These are phyloP conservation scores for Periophthalmus magnuspinnatus DNA, from an alignment of 2,797 vertebrate genomes.

Conservation along the genomic window DNA sequence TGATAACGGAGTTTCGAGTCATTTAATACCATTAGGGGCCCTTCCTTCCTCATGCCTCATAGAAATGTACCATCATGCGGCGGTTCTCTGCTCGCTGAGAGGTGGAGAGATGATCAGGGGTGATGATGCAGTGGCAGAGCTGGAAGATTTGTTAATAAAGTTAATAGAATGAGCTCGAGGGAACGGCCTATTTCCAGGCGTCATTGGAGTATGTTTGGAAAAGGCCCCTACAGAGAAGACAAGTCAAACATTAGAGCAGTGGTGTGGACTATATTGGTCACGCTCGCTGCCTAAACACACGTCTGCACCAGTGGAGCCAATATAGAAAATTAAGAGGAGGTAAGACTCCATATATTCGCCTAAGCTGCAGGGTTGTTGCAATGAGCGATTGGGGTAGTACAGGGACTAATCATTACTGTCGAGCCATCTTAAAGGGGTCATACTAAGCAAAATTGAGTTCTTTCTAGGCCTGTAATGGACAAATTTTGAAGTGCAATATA, in stretches of 20 bases:
- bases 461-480: no score
- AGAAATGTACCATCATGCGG: constrained; percentile 48
- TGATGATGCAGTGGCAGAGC: constrained; percentile 59
- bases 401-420: no score
- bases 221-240: constrained; percentile 33
- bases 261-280: constrained; percentile 35
- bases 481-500: no score
- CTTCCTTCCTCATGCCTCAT: constrained; percentile 45
- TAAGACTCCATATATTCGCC: neutral
- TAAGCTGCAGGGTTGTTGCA: neutral
- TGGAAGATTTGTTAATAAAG: constrained; percentile 61
- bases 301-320: constrained; percentile 10
- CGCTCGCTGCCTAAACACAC: constrained; percentile 21
- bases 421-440: no score
- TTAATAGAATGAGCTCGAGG: constrained; percentile 68
- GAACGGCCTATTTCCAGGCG: constrained; percentile 54
- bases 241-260: constrained; percentile 41
- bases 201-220: constrained; percentile 57
- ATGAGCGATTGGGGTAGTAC: neutral
- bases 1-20: constrained; percentile 67
- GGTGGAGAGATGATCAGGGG: constrained; percentile 64
- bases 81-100: constrained; percentile 38
- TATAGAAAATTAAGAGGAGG: neutral
- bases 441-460: no score
- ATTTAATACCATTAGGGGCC: constrained; percentile 69